Evolutionary conservation across 1,140 invertebrate species (phyloP), one percentile per base, ranked within the genome.

Genomic region (Drosophila watanabei): DNA sequence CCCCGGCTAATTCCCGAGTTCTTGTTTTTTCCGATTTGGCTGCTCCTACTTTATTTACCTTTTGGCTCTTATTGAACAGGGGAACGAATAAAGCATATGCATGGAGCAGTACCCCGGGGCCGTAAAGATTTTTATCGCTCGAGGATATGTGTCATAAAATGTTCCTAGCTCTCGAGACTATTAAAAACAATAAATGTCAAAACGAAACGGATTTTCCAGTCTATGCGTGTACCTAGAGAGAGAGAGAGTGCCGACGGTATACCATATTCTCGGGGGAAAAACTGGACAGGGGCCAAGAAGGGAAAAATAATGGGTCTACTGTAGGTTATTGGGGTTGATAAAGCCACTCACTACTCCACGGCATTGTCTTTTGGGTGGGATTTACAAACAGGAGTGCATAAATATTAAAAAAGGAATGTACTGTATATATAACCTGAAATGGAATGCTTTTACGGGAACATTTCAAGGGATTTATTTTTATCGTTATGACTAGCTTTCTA

Each of bases 131-230:
- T 88, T 90, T 88, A 89, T 81, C 70, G 81, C 52, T 45, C 59
- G 63, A 61, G 79, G 48, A 69, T 57, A 57, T 83, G 48, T 79
- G 80, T 78, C 84, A 88, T 88, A 83, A 88, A 88, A 83, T 57
- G n/a, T 69, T 48, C 68, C 49, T 57, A 71, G 66, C 62, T 75
- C 70, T 69, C 63, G 39, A 75, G 68, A 80, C 79, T 86, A 89
- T 89, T 86, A 86, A 90, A 89, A 89, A 89, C 86, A 89, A 90
- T 89, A 89, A 89, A 89, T 90, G 86, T 90, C 86, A 89, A 90
- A 75, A 63, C 63, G 60, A 45, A 54, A 78, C 69, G 60, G 71
- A 76, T 76, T 75, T 76, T 76, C 52, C 49, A 73, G 71, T 75
- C 69, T 75, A 78, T 75, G 60, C 60, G 43, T 66, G 69, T 61